Base-by-base conservation (phyloP, 2,888 invertebrate genomes). In the Nasonia oneida region DNA sequence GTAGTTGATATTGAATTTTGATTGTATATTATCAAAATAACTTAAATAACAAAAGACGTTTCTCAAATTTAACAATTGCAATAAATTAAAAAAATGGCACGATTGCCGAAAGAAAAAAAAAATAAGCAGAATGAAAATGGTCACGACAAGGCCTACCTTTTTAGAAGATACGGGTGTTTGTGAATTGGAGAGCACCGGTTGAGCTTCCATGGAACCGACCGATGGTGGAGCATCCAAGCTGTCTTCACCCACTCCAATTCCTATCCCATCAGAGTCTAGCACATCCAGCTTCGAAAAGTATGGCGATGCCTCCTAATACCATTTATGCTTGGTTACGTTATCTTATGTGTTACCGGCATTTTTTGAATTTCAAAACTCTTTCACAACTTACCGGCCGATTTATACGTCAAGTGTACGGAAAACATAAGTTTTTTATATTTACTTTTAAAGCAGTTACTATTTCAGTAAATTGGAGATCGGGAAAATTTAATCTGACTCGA, bases 141-240 rank as follows among this genome's bases (percentile, higher is more conserved):
- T 74, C 86, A 88, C 88, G 88, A 84, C 77, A 83, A 82, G 80
- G 80, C 87, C 89, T 93, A 93, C 93, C 93, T 93, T 93, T 90
- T 92, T 93, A 80, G 93, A 91, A 76, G 93, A 92, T 86, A 93
- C 93, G 88, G 93, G 93, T 87, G 93, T 93, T 90, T 92, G 93
- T 86, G 91, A 89, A 91, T 92, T 93, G 90, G 93, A 90, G 89
- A 93, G 92, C 90, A 93, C 92, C 89, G 93, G 93, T 90, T 93
- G 93, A 91, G 93, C 92, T 91, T 93, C 93, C 87, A 91, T 90
- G 84, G 97, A 97, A 76, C 96, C 97, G 18, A 98, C 96, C 0
- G 98, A 97, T 2, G 95, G 95, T 91, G 98, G 95, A 92, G 93
- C 93, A 88, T 93, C 93, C 93, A 93, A 93, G 91, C 93, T 93